phyloP scores from a whole-genome alignment of 2,113 vertebrate species.

The Lepidothrix coronata region DNA sequence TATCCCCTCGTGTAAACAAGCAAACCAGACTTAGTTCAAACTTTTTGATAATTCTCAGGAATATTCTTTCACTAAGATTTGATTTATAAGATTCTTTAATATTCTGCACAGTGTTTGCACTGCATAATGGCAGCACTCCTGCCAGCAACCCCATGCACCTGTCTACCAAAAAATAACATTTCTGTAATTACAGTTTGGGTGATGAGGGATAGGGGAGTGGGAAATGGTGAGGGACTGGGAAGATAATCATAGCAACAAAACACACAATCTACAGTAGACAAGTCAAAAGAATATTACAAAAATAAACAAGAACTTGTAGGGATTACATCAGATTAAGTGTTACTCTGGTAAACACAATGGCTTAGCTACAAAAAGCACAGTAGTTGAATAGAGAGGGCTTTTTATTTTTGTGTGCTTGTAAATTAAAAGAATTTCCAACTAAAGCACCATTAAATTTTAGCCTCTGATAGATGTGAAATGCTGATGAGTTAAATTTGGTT shows the following conservation, averaged over 20 bases:
- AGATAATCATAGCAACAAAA: slow-evolving; percentile 13
- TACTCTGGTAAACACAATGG: background rate
- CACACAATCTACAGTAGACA: background rate
- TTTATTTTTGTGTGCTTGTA: background rate
- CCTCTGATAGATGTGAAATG: slow-evolving; percentile 62
- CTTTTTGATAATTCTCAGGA: slow-evolving; percentile 12
- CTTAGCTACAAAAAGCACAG: background rate
- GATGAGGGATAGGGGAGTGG: background rate
- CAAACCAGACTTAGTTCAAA: slow-evolving; percentile 23
- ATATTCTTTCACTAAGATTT: slow-evolving; percentile 3
- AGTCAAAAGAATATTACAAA: slow-evolving; percentile 21
- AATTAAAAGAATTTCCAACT: slow-evolving; percentile 30
- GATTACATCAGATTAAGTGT: background rate
- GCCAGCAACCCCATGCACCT: slow-evolving; percentile 28
- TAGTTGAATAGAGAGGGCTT: background rate
- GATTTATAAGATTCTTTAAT: slow-evolving; percentile 55
- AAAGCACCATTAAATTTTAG: slow-evolving; percentile 31
- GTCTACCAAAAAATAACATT: slow-evolving; percentile 37
- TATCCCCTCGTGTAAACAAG: slow-evolving; percentile 39
- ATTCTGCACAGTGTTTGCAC: slow-evolving; percentile 27
- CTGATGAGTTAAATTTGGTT: slow-evolving; percentile 34
- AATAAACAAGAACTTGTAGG: background rate
- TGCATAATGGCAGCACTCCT: slow-evolving; percentile 36
- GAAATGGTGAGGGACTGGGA: background rate
- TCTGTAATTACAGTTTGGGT: slow-evolving; percentile 51